These are phyloP conservation scores for Marcusenius ussheri DNA, from an alignment of 2,113 vertebrate genomes.

Conservation along the genomic window DNA sequence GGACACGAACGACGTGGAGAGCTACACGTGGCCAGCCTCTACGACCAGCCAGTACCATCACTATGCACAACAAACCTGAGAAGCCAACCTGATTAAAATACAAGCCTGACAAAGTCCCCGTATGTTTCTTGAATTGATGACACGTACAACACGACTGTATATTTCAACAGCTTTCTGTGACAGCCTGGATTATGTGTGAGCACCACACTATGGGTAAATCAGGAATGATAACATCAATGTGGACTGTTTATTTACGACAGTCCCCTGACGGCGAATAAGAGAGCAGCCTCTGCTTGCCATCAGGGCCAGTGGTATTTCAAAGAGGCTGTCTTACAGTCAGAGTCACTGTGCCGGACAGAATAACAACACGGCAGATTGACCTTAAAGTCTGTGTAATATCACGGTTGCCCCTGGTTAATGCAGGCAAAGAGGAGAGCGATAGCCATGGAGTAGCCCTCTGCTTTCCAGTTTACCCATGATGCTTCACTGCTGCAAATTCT, in stretches of 20 bases:
- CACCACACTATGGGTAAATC: background rate
- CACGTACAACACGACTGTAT: background rate
- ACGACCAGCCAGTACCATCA: background rate
- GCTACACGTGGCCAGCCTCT: background rate
- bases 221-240: background rate
- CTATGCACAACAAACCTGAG: background rate
- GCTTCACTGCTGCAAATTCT: background rate
- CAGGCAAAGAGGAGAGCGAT: background rate
- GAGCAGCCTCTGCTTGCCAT: background rate
- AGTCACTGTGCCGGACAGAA: background rate
- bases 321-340: background rate
- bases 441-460: background rate
- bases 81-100: background rate
- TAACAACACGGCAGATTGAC: background rate
- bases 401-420: background rate
- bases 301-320: background rate
- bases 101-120: background rate
- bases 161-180: background rate
- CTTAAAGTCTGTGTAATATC: background rate
- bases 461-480: background rate
- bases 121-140: background rate
- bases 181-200: background rate
- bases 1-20: background rate
- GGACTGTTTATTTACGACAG: background rate
- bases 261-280: background rate